Conservation (phyloP, 2,113 vertebrate species). For the Cyanocitta stelleri region DNA sequence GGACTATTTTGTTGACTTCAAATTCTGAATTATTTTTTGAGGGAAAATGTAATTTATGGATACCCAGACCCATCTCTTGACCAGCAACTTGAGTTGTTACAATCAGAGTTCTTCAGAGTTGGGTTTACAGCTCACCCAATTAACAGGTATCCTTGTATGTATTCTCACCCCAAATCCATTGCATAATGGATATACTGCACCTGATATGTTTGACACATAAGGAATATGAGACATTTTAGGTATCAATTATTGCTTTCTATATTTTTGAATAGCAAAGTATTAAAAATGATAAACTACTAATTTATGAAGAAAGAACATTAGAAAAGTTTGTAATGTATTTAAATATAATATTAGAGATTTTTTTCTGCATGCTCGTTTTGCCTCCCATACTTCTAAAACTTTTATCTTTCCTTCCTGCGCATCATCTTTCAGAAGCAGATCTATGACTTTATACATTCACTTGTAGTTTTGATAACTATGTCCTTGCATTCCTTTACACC, state of each 20-base stretch:
- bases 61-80: background rate
- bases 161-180: background rate
- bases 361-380: background rate
- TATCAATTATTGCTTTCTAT: background rate
- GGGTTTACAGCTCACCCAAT: background rate
- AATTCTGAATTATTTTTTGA: background rate
- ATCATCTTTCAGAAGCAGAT: conserved; percentile 39
- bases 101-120: background rate
- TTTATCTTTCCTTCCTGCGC: background rate
- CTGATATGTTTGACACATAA: background rate
- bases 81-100: background rate
- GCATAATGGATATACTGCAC: accelerated
- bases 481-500: conserved; percentile 69
- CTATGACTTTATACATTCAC: conserved; percentile 43
- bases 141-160: background rate
- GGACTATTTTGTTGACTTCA: background rate
- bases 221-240: background rate
- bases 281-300: background rate
- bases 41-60: background rate
- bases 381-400: background rate
- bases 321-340: background rate
- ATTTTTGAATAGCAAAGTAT: background rate
- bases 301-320: background rate
- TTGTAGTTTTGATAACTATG: conserved; percentile 46
- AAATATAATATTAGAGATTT: background rate